Base-by-base conservation (phyloP, 1,140 invertebrate species). In the Euura lappo region DNA sequence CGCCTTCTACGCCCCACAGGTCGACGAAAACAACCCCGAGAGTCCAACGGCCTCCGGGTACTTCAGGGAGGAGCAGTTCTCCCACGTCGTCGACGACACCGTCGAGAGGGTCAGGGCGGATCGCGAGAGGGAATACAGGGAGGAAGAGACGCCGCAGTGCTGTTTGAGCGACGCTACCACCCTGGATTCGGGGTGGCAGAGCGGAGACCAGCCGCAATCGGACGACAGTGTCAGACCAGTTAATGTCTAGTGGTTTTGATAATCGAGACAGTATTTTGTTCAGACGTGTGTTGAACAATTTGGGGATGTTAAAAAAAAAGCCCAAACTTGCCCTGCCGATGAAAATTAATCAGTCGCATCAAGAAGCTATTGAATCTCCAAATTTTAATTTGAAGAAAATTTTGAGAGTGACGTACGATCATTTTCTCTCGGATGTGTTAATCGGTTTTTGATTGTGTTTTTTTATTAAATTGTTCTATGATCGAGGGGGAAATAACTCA, bases 211-310 rank as follows among this genome's bases (percentile, higher is more conserved):
- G 43, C 78, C 80, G 44, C 79, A 84, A 66, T 83, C 79, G 4
- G 80, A 84, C 2, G 84, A 87, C n/a, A 81, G 81, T 8, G 80
- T 82, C 67, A 81, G 82, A 46, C 84, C 80, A 2, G 81, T 86
- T n/a, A 86, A 88, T 45, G 84, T 87, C 71, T 88, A 76, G 47
- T 2, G n/a, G 7, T 51, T 51, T 51, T 51, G 7, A 51, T n/a
- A 51, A 51, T 51, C 47, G 28, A 28, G 28, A 28, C 28, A 28
- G 28, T 28, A 28, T 28, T 28, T 28, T 28, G 1, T n/a, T n/a
- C n/a, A n/a, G n/a, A n/a, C n/a, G n/a, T n/a, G n/a, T n/a, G n/a
- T 28, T 28, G 28, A 28, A 28, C 28, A 28, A 28, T 28, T 28
- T 28, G 1, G 1, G 28, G 28, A 28, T 28, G 28, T 28, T 0